phyloP scores from a whole-genome alignment of 2,888 invertebrate genomes.

The Candidula unifasciata region DNA sequence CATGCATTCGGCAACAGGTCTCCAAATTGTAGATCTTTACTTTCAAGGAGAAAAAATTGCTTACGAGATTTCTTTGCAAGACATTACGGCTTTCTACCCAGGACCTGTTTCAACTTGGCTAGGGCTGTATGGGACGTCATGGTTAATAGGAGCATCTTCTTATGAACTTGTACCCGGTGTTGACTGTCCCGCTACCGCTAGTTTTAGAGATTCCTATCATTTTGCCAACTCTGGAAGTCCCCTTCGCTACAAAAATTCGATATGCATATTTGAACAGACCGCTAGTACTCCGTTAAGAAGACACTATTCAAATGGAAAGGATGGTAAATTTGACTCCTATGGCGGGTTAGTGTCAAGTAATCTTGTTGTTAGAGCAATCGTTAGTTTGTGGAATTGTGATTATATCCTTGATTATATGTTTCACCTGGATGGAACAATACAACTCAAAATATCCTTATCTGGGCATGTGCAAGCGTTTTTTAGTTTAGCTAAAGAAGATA shows the following conservation, averaged over 20 bases:
- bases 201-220: constrained; percentile 65
- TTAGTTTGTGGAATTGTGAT: constrained; percentile 70
- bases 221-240: constrained; percentile 62
- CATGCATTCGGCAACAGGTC: constrained; percentile 66
- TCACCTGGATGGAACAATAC: constrained; percentile 71
- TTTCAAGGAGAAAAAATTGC: constrained; percentile 69
- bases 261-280: constrained; percentile 73
- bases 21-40: constrained; percentile 68
- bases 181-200: constrained; percentile 73
- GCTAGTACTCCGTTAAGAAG: constrained; percentile 68
- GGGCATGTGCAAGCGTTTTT: constrained; percentile 70
- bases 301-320: constrained; percentile 62
- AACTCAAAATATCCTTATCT: constrained; percentile 65
- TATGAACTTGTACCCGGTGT: constrained; percentile 71
- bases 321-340: constrained; percentile 56
- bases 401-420: constrained; percentile 73
- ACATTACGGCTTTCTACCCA: constrained; percentile 67
- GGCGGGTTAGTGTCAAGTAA: constrained; percentile 66
- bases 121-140: constrained; percentile 64
- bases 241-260: constrained; percentile 58
- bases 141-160: constrained; percentile 67
- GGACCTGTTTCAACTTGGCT: constrained; percentile 64
- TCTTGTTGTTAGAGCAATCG: constrained; percentile 68
- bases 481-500: constrained; percentile 61
- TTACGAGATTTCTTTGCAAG: constrained; percentile 74